Evolutionary conservation across 2,888 invertebrate species (phyloP).

Genomic region (Subacronicta megacephala): DNA sequence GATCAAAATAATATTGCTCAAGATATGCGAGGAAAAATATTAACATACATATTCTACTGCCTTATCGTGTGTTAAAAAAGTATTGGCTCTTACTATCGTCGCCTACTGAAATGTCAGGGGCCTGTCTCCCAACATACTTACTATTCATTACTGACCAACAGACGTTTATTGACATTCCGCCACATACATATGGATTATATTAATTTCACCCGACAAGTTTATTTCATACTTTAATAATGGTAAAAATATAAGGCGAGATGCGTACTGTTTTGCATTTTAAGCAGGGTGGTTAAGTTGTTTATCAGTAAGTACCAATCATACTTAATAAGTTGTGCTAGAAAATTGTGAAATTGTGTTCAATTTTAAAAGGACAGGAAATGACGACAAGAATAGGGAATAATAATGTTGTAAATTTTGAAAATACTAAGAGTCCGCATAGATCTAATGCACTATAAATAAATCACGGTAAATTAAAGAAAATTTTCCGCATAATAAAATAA

Average conservation of each 20-base stretch:
- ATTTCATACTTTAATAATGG: slow-evolving; percentile 10
- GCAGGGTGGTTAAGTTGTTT: too few relatives aligned
- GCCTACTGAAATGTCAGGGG: slow-evolving; percentile 48
- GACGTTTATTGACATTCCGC: slow-evolving; percentile 47
- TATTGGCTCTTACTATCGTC: slow-evolving; percentile 38
- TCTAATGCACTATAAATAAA: not conserved
- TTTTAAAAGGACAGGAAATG: not conserved
- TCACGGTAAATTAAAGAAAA: slow-evolving; percentile 9
- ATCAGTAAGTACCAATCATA: too few relatives aligned
- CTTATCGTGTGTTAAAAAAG: slow-evolving; percentile 39
- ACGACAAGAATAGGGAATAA: not conserved
- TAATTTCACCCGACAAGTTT: slow-evolving; percentile 38
- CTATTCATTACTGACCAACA: slow-evolving; percentile 39
- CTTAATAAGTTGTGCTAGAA: too few relatives aligned
- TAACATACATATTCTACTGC: slow-evolving; percentile 38
- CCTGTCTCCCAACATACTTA: slow-evolving; percentile 25
- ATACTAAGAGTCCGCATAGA: not conserved
- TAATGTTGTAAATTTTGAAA: not conserved
- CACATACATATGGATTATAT: slow-evolving; percentile 39
- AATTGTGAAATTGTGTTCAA: not conserved
- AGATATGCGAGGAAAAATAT: slow-evolving; percentile 30
- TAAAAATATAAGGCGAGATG: slow-evolving; percentile 6
- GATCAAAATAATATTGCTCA: slow-evolving; percentile 30
- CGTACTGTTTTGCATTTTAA: too few relatives aligned
- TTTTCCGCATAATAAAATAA: slow-evolving; percentile 26